Evolutionary conservation across 2,113 vertebrate genomes (phyloP).

Genomic region (Dinomys branickii): DNA sequence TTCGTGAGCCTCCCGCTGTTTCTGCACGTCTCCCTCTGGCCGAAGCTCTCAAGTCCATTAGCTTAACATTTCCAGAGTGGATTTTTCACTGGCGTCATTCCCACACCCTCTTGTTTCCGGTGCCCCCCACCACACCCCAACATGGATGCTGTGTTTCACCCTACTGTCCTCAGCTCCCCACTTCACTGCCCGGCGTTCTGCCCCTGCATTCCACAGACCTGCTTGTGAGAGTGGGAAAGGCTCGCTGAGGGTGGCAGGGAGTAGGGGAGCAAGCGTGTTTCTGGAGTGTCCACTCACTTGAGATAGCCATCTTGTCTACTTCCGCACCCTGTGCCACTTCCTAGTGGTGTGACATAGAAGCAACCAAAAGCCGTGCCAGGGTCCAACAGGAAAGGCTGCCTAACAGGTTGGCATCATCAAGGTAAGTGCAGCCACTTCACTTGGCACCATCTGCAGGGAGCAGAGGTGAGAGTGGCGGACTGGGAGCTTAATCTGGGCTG

Average conservation of each 20-base stretch:
- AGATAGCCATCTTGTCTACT: background rate
- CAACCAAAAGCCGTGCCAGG: background rate
- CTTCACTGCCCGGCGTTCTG: background rate
- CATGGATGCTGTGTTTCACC: background rate
- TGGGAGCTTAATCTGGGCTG: background rate
- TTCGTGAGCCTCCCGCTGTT: conserved; percentile 35
- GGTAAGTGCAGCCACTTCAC: too few relatives aligned
- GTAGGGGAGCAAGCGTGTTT: background rate
- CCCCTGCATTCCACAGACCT: background rate
- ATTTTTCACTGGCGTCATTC: conserved; percentile 42
- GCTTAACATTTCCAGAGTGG: conserved; percentile 30
- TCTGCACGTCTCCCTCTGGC: conserved; percentile 26
- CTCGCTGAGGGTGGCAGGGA: background rate
- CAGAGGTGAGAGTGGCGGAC: background rate
- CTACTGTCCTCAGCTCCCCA: background rate
- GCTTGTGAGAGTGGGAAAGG: background rate
- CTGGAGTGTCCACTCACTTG: background rate
- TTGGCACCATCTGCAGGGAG: background rate
- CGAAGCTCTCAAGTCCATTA: background rate
- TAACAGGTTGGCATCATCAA: fast-evolving
- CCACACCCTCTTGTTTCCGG: background rate
- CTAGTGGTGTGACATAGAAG: background rate
- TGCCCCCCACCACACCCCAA: background rate
- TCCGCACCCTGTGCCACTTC: background rate
- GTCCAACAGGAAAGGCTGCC: background rate